Percentiles rank a stretch among this genome's conserved stretches.
phyloP scores from a whole-genome alignment of 2,113 vertebrate species.

The Pontoporia blainvillei region DNA sequence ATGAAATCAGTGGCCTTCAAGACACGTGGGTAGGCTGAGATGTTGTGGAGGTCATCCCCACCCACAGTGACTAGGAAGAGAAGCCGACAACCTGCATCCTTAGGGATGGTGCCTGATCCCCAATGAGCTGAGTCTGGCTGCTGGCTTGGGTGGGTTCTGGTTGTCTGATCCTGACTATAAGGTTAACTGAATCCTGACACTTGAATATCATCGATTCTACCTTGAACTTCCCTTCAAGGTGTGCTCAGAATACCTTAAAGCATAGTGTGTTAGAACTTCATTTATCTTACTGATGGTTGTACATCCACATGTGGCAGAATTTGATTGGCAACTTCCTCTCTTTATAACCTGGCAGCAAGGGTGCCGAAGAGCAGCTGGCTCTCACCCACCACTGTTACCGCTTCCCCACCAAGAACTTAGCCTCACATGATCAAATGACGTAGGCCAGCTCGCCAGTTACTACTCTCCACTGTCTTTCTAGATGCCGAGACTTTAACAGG shows the following conservation, averaged over 20 bases:
- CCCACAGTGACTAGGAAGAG: neutral
- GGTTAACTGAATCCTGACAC: neutral
- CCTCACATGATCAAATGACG: rapidly evolving
- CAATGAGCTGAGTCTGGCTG: neutral
- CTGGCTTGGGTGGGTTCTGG: neutral
- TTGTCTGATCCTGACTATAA: neutral
- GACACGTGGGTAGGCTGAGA: neutral
- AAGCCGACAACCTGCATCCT: neutral
- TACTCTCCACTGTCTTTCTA: neutral
- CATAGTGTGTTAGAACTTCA: neutral
- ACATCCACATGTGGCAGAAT: neutral
- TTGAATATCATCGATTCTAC: neutral
- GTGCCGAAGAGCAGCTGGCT: neutral
- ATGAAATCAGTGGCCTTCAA: neutral
- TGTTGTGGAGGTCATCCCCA: neutral
- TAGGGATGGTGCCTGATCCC: neutral
- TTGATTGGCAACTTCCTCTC: neutral
- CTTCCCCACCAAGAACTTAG: rapidly evolving
- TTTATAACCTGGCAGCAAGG: neutral
- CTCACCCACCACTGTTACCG: neutral
- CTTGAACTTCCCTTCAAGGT: neutral
- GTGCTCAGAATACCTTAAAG: neutral
- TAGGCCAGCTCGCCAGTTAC: neutral
- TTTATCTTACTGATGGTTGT: neutral
- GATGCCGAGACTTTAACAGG: rapidly evolving